Base-by-base conservation (phyloP, 2,888 invertebrate species). In the Pocota personata region DNA sequence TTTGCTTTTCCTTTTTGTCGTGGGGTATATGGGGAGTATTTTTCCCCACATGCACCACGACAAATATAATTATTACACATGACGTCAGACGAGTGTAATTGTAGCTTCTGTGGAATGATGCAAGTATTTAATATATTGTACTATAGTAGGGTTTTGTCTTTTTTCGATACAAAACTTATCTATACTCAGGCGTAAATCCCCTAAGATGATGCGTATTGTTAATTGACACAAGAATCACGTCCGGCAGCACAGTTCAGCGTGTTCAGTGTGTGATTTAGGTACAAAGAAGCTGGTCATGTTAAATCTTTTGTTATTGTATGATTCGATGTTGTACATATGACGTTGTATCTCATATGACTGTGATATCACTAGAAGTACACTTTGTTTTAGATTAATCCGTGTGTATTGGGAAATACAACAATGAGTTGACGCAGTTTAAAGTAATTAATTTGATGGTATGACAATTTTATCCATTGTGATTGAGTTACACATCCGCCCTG, bases 181-280 rank as follows among this genome's bases (percentile, higher is more conserved):
- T 35, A n/a, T 35, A 14, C 37, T n/a, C 40, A 58, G 35, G 60
- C 30, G 60, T 73, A 67, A 73, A 67, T 64, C 73, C 35, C 55
- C 46, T 73, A 78, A 77, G 82, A 82, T 52, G 78, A 72, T 78
- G 78, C 62, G 83, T 78, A 55, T 46, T 35, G 24, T 52, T 82
- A 73, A 78, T 83, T 83, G 73, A 46, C 72, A 83, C 60, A 73
- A 60, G 73, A 78, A 73, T 78, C 83, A 83, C 78, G 83, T 78
- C 73, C 60, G 24, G 32, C 14, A 8, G 69, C 50, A 69, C 48
- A 67, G 58, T 66, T 58, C 58, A 67, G 40, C 66, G 43, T 77
- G 60, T 14, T 32, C 21, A 37, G 35, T 16, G 16, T 72, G 64
- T 57, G 64, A 58, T 37, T 50, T 57, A 43, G 43, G 16, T 60